Conservation (phyloP, 2,797 vertebrate species). For the Hippocampus kuda region DNA sequence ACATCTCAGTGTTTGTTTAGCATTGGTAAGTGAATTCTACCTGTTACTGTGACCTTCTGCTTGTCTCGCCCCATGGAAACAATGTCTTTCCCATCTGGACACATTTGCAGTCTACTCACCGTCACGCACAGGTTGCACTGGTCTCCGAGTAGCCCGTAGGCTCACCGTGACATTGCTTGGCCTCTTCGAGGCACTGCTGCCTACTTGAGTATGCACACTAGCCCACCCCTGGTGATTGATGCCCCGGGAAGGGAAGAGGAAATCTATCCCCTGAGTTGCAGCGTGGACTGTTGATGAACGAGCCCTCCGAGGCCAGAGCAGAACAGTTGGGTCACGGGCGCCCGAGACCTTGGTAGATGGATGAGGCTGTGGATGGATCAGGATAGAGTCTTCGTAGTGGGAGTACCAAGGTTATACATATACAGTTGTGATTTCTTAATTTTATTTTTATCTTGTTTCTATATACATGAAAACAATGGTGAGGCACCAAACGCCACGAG, state of each 20-base stretch:
- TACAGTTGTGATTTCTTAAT: conserved; percentile 12
- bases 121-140: conserved; percentile 9
- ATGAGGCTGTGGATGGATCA: conserved; percentile 19
- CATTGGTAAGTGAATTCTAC: neutral
- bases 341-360: conserved; percentile 33
- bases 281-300: conserved; percentile 62
- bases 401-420: neutral
- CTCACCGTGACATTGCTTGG: conserved; percentile 52
- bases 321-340: conserved; percentile 61
- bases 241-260: conserved; percentile 59
- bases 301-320: conserved; percentile 55
- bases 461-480: neutral
- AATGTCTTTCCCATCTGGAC: neutral
- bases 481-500: neutral
- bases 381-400: conserved; percentile 12
- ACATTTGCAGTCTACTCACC: conserved; percentile 3
- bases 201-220: conserved; percentile 65
- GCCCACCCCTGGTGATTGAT: conserved; percentile 63
- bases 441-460: neutral
- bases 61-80: neutral
- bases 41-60: neutral
- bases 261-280: conserved; percentile 65
- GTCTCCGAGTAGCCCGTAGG: conserved; percentile 22
- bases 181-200: conserved; percentile 46
- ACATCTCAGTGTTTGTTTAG: neutral